Evolutionary conservation across 2,888 invertebrate genomes (phyloP).

Genomic region (Thereva nobilitata): DNA sequence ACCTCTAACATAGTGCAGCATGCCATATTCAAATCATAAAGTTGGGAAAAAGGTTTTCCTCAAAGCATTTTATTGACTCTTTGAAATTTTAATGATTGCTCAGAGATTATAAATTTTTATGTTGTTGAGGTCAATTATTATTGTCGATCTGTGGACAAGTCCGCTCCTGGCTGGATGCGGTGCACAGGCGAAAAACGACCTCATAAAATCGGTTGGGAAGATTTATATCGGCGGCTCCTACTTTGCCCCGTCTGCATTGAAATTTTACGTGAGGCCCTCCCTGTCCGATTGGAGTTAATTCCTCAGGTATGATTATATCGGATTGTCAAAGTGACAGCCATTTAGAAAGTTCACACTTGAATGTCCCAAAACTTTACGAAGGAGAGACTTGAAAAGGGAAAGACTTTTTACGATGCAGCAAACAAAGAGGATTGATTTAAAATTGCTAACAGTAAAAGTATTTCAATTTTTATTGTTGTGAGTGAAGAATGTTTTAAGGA

Average conservation of each 20-base stretch:
- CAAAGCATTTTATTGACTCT: conserved; percentile 40
- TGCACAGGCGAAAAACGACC: conserved; percentile 13
- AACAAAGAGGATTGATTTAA: too few relatives aligned
- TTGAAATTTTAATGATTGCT: conserved; percentile 40
- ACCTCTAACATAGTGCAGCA: conserved; percentile 3
- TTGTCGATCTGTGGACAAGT: conserved; percentile 10
- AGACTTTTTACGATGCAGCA: too few relatives aligned
- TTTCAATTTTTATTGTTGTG: too few relatives aligned
- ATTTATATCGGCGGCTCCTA: conserved; percentile 22
- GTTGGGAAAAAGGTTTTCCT: conserved; percentile 35
- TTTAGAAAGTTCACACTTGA: too few relatives aligned
- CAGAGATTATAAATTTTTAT: conserved; percentile 41
- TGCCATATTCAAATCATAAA: conserved; percentile 30
- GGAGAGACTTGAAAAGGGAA: not conserved
- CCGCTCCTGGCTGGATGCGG: not conserved
- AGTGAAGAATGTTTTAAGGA: too few relatives aligned
- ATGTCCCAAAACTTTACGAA: too few relatives aligned
- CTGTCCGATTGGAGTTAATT: too few relatives aligned
- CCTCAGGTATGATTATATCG: too few relatives aligned
- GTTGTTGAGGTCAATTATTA: conserved; percentile 33
- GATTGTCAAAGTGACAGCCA: too few relatives aligned
- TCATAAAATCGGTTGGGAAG: conserved; percentile 7
- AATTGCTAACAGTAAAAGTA: too few relatives aligned
- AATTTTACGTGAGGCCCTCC: too few relatives aligned
- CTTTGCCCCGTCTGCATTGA: not conserved